Evolutionary conservation across 2,113 vertebrate genomes (phyloP), one percentile per base, ranked within the genome.

Genomic region (Todiramphus saurophagus): DNA sequence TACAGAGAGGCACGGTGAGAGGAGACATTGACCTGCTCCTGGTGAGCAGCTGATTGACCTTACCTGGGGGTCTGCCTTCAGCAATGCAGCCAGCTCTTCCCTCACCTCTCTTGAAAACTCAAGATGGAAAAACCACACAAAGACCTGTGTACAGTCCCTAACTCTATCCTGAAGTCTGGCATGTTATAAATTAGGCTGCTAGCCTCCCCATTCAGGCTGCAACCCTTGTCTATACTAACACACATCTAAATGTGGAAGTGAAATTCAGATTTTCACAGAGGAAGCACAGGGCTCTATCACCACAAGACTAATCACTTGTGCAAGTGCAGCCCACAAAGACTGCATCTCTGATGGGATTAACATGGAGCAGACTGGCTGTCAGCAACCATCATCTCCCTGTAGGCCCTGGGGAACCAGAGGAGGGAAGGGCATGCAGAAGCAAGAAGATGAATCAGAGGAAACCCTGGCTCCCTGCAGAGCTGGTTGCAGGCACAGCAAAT

Each of bases 31-130:
- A 58, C 46, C 19, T 2, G 0, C 27, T 74, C 39, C 69, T 1
- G 4, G 33, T 18, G 20, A 85, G 31, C 3, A 1, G 28, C 11
- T 44, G 30, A 72, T 17, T 0, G 0, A 48, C 37, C 39, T 30
- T 21, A 24, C 12, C 62, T 50, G 14, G 0, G 1, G 60, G n/a
- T 25, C 35, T 79, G 51, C 80, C 58, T 53, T 79, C 23, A 8
- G 37, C 7, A 2, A 15, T 1, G 4, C 48, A 60, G n/a, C 35
- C 58, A 75, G 28, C 19, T 88, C 58, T 59, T 73, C 23, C 14
- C 21, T 50, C 51, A 64, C 80, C 35, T 80, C 28, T 53, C 30
- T 74, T 46, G 72, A 35, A 74, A 73, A 31, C 30, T 73, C 10
- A 27, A 25, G 50, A 15, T n/a, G 37, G n/a, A 46, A 80, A 74